phyloP scores from a whole-genome alignment of 1,140 invertebrate species.

The Leptopilina boulardi region DNA sequence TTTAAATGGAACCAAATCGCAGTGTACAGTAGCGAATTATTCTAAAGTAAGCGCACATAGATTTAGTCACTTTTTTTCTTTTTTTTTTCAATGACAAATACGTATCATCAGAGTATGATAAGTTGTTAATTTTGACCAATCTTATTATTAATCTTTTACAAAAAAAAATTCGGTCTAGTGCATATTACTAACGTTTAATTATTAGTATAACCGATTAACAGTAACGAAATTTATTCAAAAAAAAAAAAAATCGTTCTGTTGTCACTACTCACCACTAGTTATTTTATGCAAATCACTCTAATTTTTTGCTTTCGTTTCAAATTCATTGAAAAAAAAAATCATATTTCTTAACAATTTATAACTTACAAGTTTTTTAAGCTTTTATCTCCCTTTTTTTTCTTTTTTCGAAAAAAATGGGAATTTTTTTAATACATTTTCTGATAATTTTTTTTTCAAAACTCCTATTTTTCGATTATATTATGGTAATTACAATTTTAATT shows the following conservation, averaged over 20 bases:
- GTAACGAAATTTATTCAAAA: not conserved
- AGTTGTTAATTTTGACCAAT: slow-evolving; percentile 33
- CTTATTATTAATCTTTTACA: not conserved
- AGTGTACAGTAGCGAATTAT: slow-evolving; percentile 28
- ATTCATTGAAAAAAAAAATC: no score
- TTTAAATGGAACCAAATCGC: slow-evolving; percentile 26
- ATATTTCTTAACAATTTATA: no score
- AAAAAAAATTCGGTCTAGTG: slow-evolving; percentile 12
- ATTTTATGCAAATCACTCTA: slow-evolving; percentile 21
- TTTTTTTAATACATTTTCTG: no score
- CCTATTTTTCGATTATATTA: not conserved
- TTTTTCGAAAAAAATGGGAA: no score
- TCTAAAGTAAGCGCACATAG: slow-evolving; percentile 29
- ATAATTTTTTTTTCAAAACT: not conserved
- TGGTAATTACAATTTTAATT: not conserved
- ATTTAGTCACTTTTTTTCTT: slow-evolving; percentile 4
- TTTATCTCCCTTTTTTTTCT: no score
- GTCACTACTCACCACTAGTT: slow-evolving; percentile 26
- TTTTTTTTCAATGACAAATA: not conserved
- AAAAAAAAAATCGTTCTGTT: slow-evolving; percentile 1
- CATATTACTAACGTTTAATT: slow-evolving; percentile 30
- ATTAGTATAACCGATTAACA: slow-evolving; percentile 2
- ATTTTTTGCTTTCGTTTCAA: slow-evolving; percentile 7
- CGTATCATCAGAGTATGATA: slow-evolving; percentile 22
- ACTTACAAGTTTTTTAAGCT: no score